These are phyloP conservation scores for Sebastes fasciatus DNA, from an alignment of 2,113 vertebrate species.

Conservation along the genomic window DNA sequence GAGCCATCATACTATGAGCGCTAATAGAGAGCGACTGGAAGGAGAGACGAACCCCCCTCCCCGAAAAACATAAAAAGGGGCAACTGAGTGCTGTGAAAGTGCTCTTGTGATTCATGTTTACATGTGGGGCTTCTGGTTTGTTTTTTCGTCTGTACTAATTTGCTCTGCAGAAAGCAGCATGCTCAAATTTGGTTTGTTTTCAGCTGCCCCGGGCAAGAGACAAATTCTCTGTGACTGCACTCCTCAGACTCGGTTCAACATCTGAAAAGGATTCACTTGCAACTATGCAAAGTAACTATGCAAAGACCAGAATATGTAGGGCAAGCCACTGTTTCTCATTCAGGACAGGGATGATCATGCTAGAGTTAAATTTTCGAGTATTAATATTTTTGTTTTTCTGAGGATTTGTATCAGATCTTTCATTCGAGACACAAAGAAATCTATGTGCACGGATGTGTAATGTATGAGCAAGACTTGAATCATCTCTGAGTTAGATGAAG, in stretches of 20 bases:
- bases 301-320: constrained; percentile 63
- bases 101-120: constrained; percentile 53
- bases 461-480: constrained; percentile 51
- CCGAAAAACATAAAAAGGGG: constrained; percentile 8
- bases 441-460: constrained; percentile 25
- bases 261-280: constrained; percentile 65
- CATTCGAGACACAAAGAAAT: constrained; percentile 33
- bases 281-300: constrained; percentile 60
- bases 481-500: constrained; percentile 8
- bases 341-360: constrained; percentile 26
- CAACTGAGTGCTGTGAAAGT: constrained; percentile 36
- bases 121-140: constrained; percentile 77
- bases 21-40: constrained; percentile 22
- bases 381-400: constrained; percentile 15
- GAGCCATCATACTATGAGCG: constrained; percentile 6
- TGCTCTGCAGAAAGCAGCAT: constrained; percentile 69
- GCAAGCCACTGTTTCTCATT: constrained; percentile 38
- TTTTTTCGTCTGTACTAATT: constrained; percentile 72
- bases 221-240: constrained; percentile 71
- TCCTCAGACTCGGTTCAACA: constrained; percentile 60
- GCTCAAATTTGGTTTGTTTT: constrained; percentile 74
- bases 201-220: constrained; percentile 67
- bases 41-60: constrained; percentile 1
- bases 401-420: constrained; percentile 31
- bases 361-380: constrained; percentile 22